These are phyloP conservation scores for Aradophagus sp. DNA, from an alignment of 1,140 invertebrate genomes.

Conservation along the genomic window DNA sequence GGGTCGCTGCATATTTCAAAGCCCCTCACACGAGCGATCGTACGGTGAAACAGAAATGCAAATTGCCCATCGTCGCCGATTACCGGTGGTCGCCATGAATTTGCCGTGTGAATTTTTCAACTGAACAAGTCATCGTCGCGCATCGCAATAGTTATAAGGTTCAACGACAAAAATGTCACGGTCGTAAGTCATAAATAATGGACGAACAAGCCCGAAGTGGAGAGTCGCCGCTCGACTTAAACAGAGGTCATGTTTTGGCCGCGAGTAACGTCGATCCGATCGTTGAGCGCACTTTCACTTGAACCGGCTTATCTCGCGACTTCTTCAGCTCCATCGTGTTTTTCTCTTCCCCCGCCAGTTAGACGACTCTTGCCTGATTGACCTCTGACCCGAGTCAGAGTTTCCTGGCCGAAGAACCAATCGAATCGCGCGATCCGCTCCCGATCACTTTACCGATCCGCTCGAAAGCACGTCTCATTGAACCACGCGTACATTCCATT, in stretches of 20 bases:
- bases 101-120: slow-evolving; percentile 12
- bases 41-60: no score
- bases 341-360: slow-evolving; percentile 28
- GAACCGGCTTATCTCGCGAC: slow-evolving; percentile 58
- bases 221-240: slow-evolving; percentile 5
- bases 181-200: slow-evolving; percentile 34
- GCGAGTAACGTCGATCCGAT: slow-evolving; percentile 41
- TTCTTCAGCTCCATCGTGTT: slow-evolving; percentile 31
- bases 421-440: slow-evolving; percentile 8
- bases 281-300: slow-evolving; percentile 67
- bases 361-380: not conserved
- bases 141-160: slow-evolving; percentile 8
- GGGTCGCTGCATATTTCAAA: no score
- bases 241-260: slow-evolving; percentile 30
- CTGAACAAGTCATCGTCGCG: slow-evolving; percentile 23
- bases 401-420: not conserved
- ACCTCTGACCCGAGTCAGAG: slow-evolving; percentile 9
- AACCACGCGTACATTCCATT: not conserved
- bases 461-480: not conserved
- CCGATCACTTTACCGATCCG: not conserved
- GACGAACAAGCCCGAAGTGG: slow-evolving; percentile 14
- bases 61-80: not conserved
- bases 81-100: not conserved
- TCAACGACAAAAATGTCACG: slow-evolving; percentile 25
- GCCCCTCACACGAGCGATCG: not conserved